Conservation (phyloP, 2,113 vertebrate genomes). For the Gila orcuttii region DNA sequence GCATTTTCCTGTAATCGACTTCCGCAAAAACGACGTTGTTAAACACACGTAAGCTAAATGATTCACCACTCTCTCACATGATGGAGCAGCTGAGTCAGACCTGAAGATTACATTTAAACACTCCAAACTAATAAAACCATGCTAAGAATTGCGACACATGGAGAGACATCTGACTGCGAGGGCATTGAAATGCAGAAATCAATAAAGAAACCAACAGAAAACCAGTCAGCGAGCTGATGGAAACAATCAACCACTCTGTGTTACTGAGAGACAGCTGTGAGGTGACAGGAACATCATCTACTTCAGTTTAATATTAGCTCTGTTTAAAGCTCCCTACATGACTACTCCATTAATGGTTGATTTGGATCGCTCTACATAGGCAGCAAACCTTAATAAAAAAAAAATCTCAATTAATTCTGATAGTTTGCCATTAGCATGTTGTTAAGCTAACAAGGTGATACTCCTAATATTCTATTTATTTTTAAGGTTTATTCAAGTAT, state of each 20-base stretch:
- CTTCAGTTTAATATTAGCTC: background rate
- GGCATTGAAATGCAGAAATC: background rate
- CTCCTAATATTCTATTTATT: background rate
- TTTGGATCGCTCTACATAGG: background rate
- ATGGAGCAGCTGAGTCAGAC: slow-evolving; percentile 14
- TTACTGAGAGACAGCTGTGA: background rate
- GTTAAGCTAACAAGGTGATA: background rate
- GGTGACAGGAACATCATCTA: background rate
- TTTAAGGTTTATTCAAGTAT: background rate
- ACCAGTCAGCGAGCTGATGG: background rate
- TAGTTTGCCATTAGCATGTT: background rate
- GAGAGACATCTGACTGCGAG: background rate
- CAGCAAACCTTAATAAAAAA: too few species aligned
- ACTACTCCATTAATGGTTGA: background rate
- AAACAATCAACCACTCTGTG: background rate
- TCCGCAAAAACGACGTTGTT: slow-evolving; percentile 4
- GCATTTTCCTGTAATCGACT: background rate
- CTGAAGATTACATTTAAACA: slow-evolving; percentile 7
- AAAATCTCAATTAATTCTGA: background rate
- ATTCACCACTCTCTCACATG: slow-evolving; percentile 15
- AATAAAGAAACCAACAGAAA: background rate
- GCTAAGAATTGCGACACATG: background rate
- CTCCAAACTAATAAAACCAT: slow-evolving; percentile 21
- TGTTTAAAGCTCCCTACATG: background rate
- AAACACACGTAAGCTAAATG: background rate